phyloP scores from a whole-genome alignment of 2,113 vertebrate species.

The Helogale parvula region DNA sequence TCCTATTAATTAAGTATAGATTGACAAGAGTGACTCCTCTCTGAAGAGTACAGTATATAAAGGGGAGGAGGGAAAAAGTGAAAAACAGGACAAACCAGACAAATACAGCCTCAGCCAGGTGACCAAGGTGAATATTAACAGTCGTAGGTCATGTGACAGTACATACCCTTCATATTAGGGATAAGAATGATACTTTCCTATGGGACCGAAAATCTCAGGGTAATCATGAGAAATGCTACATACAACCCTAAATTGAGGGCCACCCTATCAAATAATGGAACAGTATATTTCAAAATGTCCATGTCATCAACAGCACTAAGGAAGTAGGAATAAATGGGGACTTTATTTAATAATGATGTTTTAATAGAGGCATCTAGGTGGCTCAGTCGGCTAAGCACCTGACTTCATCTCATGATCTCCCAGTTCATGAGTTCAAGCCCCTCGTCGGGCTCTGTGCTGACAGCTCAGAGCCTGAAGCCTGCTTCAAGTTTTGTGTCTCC shows the following conservation, averaged over 20 bases:
- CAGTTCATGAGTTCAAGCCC: too few species aligned
- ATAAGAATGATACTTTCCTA: not conserved
- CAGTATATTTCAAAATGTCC: not conserved
- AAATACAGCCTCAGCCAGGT: not conserved
- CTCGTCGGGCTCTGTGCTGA: too few species aligned
- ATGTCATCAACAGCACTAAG: not conserved
- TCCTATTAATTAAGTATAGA: fast-evolving
- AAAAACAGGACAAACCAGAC: fast-evolving
- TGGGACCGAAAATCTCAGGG: not conserved
- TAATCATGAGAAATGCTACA: not conserved
- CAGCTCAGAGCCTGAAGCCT: too few species aligned
- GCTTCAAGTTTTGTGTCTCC: too few species aligned
- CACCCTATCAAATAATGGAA: not conserved
- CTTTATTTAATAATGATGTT: not conserved
- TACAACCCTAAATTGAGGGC: not conserved
- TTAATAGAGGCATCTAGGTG: too few species aligned
- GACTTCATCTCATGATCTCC: too few species aligned
- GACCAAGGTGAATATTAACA: not conserved
- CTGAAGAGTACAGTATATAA: not conserved
- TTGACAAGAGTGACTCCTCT: not conserved
- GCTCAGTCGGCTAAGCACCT: too few species aligned
- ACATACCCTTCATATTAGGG: not conserved
- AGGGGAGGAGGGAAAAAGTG: fast-evolving
- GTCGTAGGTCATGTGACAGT: fast-evolving
- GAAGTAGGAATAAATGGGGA: not conserved